A percentile compares a stretch with the other conserved stretches of the same genome.
phyloP scores from a whole-genome alignment of 2,113 vertebrate genomes.

The Melanocharis versteri region DNA sequence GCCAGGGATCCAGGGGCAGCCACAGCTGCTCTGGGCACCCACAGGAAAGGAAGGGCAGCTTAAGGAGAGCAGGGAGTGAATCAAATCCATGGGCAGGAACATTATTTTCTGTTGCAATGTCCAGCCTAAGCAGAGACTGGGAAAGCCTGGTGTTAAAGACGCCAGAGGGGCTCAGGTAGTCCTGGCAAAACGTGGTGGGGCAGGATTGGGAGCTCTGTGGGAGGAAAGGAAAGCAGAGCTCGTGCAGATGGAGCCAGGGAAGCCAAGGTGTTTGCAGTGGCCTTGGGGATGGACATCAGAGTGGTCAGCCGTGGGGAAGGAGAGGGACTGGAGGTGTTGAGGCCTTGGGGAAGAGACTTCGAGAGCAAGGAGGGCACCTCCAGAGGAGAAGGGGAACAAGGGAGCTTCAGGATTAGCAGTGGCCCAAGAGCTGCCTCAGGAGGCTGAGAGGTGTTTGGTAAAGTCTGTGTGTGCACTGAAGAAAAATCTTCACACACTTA shows the following conservation, averaged over 20 bases:
- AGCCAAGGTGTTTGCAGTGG: background rate
- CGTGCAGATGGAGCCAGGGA: background rate
- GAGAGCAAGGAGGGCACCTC: background rate
- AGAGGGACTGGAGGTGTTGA: background rate
- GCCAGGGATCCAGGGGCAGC: background rate
- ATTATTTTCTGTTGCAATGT: background rate
- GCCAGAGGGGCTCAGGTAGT: background rate
- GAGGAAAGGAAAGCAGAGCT: background rate
- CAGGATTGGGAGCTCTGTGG: background rate
- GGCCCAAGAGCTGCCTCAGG: background rate
- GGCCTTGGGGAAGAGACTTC: background rate
- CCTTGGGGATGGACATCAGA: background rate
- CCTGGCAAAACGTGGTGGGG: background rate
- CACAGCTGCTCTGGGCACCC: background rate
- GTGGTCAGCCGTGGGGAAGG: background rate
- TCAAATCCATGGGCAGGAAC: background rate
- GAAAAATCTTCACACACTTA: background rate
- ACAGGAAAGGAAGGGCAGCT: background rate
- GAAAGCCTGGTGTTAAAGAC: background rate
- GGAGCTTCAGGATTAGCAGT: background rate
- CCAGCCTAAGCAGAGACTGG: background rate
- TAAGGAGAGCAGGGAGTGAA: background rate
- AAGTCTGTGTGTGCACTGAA: background rate
- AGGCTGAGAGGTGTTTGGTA: background rate
- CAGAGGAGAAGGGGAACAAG: background rate